Conservation (phyloP, 2,797 vertebrate genomes). For the Lindbergichthys nudifrons region DNA sequence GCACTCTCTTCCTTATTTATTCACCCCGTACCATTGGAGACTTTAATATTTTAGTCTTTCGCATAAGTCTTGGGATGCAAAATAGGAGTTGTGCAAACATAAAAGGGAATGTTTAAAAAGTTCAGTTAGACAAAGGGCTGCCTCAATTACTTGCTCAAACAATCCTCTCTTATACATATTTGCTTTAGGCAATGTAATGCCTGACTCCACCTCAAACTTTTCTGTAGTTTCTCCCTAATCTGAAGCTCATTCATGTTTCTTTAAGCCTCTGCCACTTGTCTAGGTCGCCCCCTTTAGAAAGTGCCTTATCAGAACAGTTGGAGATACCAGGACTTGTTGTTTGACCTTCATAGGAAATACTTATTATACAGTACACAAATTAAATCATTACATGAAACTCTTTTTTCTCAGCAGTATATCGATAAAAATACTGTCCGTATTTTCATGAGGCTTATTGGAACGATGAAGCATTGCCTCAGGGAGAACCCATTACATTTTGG, state of each 20-base stretch:
- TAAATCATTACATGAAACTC: background rate
- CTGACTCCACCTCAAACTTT: conserved; percentile 4
- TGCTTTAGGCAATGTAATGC: conserved; percentile 45
- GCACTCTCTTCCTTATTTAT: conserved; percentile 36
- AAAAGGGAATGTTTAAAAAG: conserved; percentile 32
- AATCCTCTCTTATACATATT: conserved; percentile 36
- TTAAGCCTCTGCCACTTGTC: background rate
- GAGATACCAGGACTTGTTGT: background rate
- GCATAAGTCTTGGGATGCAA: conserved; percentile 23
- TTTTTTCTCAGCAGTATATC: too few species aligned
- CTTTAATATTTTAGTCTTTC: conserved; percentile 34
- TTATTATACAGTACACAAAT: too few species aligned
- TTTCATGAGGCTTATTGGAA: too few species aligned
- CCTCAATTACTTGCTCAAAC: conserved; percentile 58
- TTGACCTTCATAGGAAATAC: background rate
- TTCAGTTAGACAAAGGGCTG: conserved; percentile 12
- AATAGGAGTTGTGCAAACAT: conserved; percentile 48
- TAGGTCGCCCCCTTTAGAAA: background rate
- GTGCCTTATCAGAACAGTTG: background rate
- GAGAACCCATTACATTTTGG: too few species aligned
- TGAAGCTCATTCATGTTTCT: background rate
- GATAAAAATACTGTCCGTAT: too few species aligned
- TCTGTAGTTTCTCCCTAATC: background rate
- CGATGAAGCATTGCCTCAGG: too few species aligned
- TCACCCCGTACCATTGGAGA: conserved; percentile 30